phyloP scores from a whole-genome alignment of 92 coral and sea anemone species.

The Plumapathes pennacea region DNA sequence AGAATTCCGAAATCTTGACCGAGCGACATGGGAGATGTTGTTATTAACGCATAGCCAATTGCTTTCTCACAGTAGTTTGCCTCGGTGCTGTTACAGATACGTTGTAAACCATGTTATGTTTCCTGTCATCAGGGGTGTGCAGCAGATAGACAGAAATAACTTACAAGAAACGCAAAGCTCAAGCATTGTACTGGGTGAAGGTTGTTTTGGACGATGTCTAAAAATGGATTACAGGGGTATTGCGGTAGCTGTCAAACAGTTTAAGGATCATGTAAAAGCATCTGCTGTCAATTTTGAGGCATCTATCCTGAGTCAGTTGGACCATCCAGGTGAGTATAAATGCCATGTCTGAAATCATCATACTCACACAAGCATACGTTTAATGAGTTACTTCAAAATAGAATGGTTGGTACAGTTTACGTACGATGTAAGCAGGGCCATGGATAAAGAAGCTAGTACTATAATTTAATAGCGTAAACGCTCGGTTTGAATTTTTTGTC shows the following conservation, averaged over 20 bases:
- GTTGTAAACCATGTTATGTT: no score
- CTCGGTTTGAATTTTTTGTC: neutral
- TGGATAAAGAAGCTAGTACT: neutral
- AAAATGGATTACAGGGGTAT: slow-evolving; percentile 34
- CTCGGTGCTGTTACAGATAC: no score
- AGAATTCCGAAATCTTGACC: no score
- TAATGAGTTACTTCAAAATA: no score
- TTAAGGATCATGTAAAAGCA: neutral
- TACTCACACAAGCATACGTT: no score
- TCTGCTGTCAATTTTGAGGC: slow-evolving; percentile 12
- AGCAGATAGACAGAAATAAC: slow-evolving; percentile 2
- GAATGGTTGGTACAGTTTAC: no score
- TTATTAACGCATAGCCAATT: no score
- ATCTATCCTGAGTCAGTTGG: slow-evolving; percentile 7
- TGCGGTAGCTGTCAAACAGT: slow-evolving; percentile 23
- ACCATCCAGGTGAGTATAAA: slow-evolving; percentile 34
- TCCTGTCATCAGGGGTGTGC: neutral
- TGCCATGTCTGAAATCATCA: neutral
- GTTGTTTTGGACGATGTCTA: slow-evolving; percentile 23
- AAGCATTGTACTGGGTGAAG: slow-evolving; percentile 1
- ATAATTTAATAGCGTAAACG: neutral
- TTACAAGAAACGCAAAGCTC: slow-evolving; percentile 7
- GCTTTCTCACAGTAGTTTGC: no score
- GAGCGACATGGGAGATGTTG: no score
- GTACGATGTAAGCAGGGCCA: neutral